These are phyloP conservation scores for Lasioglossum vierecki DNA, from an alignment of 2,888 invertebrate species.

Conservation along the genomic window DNA sequence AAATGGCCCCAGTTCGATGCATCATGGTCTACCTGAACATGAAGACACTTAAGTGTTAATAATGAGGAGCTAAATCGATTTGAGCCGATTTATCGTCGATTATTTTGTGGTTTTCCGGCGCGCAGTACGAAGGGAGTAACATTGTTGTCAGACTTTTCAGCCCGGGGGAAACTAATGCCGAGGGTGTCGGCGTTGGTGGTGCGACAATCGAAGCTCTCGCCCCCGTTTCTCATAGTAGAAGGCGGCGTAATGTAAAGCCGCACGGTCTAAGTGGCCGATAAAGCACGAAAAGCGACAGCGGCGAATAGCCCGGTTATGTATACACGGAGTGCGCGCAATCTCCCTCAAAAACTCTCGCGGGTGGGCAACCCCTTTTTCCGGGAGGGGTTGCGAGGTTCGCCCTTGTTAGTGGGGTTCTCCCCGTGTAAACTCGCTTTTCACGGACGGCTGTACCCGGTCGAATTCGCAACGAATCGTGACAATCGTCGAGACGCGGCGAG, in stretches of 20 bases:
- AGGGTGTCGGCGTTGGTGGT: not conserved
- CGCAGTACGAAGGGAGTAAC: not conserved
- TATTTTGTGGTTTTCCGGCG: conserved; percentile 41
- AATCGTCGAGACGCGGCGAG: not conserved
- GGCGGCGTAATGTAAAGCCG: conserved; percentile 56
- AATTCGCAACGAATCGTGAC: conserved; percentile 34
- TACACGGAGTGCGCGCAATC: conserved; percentile 4
- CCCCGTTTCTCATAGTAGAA: conserved; percentile 40
- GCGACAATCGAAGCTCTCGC: conserved; percentile 47
- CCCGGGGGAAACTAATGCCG: conserved; percentile 38
- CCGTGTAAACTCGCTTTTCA: conserved; percentile 28
- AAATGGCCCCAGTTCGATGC: not conserved
- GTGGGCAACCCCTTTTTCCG: conserved; percentile 16
- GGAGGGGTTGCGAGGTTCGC: conserved; percentile 30
- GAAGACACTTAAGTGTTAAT: not conserved
- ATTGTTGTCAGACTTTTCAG: conserved; percentile 21
- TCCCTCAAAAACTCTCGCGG: not conserved
- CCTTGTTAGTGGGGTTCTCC: conserved; percentile 48
- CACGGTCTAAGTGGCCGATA: conserved; percentile 69
- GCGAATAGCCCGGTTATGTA: conserved; percentile 43
- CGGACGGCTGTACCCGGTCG: not conserved
- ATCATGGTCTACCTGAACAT: not conserved
- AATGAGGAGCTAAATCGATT: not conserved
- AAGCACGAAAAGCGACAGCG: conserved; percentile 66
- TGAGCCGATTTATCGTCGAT: conserved; percentile 6